Evolutionary conservation across 1,140 invertebrate species (phyloP), one percentile per base, ranked within the genome.

Genomic region (Marisa cornuarietis): DNA sequence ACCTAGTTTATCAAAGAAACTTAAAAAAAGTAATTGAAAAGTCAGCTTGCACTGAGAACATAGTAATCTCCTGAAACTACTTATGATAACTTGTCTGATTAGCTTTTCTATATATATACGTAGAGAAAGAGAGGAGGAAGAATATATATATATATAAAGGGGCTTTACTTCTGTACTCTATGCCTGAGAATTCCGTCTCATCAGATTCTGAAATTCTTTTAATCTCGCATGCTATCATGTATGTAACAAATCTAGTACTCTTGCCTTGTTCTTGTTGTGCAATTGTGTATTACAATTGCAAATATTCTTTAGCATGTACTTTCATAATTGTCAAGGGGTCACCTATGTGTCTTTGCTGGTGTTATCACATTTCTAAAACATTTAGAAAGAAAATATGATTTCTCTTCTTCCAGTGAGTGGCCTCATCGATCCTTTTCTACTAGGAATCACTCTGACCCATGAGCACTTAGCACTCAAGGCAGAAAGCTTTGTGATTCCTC

Each of bases 391-490:
- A n/a, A 63, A 63, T 63, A 63, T 20, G 18, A 20, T n/a, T 63
- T 18, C 18, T 20, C 62, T 20, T 63, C 49, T 83, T 91, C 73
- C 88, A 96, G 95, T 95, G 58, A 90, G 94, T 66, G 95, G 95
- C 8, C 87, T 90, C n/a, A 92, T 95, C 52, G 83, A 90, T 10
- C 92, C 93, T 1, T 88, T 91, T 16, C 84, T 92, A 8, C 88
- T 96, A 22, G 95, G 95, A 0, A 88, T 92, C 31, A 95, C 94
- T 0, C 86, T 96, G 1, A 95, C 95, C 14, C 96, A 97, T 89
- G 96, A 97, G 87, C 96, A 97, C 91, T 88, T 97, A 16, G 92
- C 93, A 1, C 91, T 96, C 83, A 92, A 94, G 81, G 95, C 95
- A 84, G 90, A 92, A 5, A 31, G 76, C 14, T 91, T 85, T 10